Evolutionary conservation across 64 coral and sea anemone species (phyloP).

Genomic region (Anthopleura sola): DNA sequence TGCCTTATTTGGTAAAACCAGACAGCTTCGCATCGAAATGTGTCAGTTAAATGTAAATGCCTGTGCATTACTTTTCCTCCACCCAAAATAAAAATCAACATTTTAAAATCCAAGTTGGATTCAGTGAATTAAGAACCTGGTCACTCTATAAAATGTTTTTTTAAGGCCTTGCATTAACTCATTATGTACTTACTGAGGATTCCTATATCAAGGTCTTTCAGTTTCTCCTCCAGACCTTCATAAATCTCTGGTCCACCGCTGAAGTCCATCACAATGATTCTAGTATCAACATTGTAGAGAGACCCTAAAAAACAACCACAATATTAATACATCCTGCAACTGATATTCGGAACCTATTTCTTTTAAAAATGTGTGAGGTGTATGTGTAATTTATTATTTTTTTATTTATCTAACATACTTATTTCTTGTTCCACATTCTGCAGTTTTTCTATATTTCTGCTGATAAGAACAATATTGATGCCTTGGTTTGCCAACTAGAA

Average conservation of each 20-base stretch:
- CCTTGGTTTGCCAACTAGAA: conserved; percentile 70
- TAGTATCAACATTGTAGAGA: conserved; percentile 56
- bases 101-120: too few species aligned
- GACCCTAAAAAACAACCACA: conserved; percentile 17
- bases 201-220: conserved; percentile 79
- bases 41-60: too few species aligned
- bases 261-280: conserved; percentile 74
- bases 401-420: conserved; percentile 9
- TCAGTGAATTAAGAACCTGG: too few species aligned
- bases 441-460: conserved; percentile 75
- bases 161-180: not conserved
- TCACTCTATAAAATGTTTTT: too few species aligned
- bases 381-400: too few species aligned
- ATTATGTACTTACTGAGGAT: conserved; percentile 49
- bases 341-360: too few species aligned
- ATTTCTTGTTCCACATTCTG: conserved; percentile 55
- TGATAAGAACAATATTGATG: conserved; percentile 78
- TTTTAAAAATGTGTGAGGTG: too few species aligned
- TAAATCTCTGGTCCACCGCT: conserved; percentile 62
- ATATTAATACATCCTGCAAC: too few species aligned
- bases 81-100: too few species aligned
- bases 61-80: too few species aligned
- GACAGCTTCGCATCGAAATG: too few species aligned
- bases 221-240: conserved; percentile 55
- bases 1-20: too few species aligned